phyloP scores from a whole-genome alignment of 2,888 invertebrate genomes.

The Lasioglossum morio region DNA sequence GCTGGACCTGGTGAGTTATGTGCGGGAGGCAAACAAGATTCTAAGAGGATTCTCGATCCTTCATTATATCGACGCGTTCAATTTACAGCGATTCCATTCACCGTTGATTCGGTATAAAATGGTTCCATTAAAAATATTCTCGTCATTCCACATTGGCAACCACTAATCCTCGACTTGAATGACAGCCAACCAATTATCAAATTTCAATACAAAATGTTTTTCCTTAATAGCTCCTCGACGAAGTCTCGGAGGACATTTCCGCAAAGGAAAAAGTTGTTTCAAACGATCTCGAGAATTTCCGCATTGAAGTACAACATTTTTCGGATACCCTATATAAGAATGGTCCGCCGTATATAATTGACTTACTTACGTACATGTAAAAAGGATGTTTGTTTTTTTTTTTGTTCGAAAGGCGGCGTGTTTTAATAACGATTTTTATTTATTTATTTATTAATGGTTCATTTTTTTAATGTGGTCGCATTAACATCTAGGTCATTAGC shows the following conservation, averaged over 20 bases:
- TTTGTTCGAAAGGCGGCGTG: neutral
- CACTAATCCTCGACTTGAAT: neutral
- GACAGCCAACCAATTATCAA: neutral
- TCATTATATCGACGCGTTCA: neutral
- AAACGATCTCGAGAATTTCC: too few relatives aligned
- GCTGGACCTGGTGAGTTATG: conserved; percentile 31
- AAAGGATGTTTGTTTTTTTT: neutral
- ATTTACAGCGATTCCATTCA: conserved; percentile 6
- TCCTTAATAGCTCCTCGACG: too few relatives aligned
- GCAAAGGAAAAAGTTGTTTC: too few relatives aligned
- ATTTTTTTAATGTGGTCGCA: too few relatives aligned
- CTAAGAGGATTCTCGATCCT: conserved; percentile 30
- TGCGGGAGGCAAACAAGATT: conserved; percentile 18
- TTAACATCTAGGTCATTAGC: too few relatives aligned
- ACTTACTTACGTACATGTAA: neutral
- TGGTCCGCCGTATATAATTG: too few relatives aligned
- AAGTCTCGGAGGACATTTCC: too few relatives aligned
- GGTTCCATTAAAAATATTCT: neutral
- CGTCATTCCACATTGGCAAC: neutral
- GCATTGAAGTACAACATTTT: too few relatives aligned
- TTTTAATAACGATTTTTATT: neutral
- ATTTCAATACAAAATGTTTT: too few relatives aligned
- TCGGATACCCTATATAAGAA: too few relatives aligned
- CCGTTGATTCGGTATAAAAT: neutral
- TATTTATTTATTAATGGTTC: too few relatives aligned